Conservation (phyloP, 2,113 vertebrate species). For the Oostethus manadensis region DNA sequence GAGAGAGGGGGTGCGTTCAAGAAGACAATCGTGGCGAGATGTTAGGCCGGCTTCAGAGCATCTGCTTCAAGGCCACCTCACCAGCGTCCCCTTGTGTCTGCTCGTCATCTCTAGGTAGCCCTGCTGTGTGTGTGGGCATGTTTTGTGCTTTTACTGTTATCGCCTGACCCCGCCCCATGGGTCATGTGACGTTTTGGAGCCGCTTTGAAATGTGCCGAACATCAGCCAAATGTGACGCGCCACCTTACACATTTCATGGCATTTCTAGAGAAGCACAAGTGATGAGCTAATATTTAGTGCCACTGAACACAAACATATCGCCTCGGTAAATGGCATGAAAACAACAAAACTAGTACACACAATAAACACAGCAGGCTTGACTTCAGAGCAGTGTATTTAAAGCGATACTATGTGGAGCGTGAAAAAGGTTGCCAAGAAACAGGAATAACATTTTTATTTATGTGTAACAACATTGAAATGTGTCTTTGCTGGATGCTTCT, state of each 20-base stretch:
- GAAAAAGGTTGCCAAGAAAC: neutral
- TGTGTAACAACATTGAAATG: neutral
- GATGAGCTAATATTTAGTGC: neutral
- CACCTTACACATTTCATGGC: neutral
- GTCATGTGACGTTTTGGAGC: neutral
- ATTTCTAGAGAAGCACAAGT: conserved; percentile 1
- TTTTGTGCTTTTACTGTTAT: too few species aligned
- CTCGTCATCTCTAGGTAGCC: too few species aligned
- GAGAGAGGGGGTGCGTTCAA: conserved; percentile 17
- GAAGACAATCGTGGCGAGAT: conserved; percentile 37
- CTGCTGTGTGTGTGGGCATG: too few species aligned
- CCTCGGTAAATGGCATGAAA: neutral
- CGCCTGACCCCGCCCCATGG: too few species aligned
- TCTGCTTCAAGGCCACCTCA: too few species aligned
- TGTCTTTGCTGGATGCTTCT: neutral
- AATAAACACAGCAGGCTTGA: neutral
- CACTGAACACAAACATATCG: neutral
- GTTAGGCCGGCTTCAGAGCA: neutral
- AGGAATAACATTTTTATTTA: neutral
- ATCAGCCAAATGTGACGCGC: neutral
- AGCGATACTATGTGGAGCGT: neutral
- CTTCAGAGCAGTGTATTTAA: neutral
- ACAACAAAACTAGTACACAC: neutral
- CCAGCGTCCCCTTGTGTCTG: too few species aligned
- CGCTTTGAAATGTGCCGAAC: neutral